These are phyloP conservation scores for Pterois miles DNA, from an alignment of 2,797 vertebrate species.

Conservation along the genomic window DNA sequence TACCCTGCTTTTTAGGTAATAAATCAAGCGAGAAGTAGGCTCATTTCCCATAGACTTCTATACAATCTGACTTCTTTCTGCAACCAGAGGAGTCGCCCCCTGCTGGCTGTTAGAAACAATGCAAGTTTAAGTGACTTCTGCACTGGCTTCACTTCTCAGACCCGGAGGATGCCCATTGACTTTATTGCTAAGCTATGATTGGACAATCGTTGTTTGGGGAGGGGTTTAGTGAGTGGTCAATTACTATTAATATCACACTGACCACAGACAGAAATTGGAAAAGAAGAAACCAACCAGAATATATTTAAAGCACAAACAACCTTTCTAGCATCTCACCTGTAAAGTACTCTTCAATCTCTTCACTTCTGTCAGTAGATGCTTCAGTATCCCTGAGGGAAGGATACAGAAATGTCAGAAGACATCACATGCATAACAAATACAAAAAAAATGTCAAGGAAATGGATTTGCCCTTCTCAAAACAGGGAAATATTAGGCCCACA, in stretches of 20 bases:
- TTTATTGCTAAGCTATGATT: too few relatives aligned
- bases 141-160: too few relatives aligned
- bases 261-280: neutral
- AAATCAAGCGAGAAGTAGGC: too few relatives aligned
- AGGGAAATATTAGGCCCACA: slow-evolving; percentile 6
- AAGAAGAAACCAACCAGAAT: neutral
- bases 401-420: slow-evolving; percentile 54
- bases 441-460: slow-evolving; percentile 41
- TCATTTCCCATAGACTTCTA: too few relatives aligned
- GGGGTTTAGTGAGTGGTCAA: too few relatives aligned
- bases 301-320: neutral
- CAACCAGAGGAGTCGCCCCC: too few relatives aligned
- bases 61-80: too few relatives aligned
- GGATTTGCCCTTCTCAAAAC: slow-evolving; percentile 26
- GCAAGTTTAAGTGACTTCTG: too few relatives aligned
- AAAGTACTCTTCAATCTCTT: slow-evolving; percentile 74
- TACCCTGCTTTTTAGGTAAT: too few relatives aligned
- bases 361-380: slow-evolving; percentile 77
- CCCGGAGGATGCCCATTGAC: too few relatives aligned
- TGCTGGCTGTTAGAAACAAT: too few relatives aligned
- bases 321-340: slow-evolving; percentile 71
- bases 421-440: slow-evolving; percentile 38
- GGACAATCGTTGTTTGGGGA: too few relatives aligned
- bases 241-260: neutral
- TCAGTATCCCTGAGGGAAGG: slow-evolving; percentile 73